Evolutionary conservation across 2,113 vertebrate genomes (phyloP).

Genomic region (Catharus fuscescens): DNA sequence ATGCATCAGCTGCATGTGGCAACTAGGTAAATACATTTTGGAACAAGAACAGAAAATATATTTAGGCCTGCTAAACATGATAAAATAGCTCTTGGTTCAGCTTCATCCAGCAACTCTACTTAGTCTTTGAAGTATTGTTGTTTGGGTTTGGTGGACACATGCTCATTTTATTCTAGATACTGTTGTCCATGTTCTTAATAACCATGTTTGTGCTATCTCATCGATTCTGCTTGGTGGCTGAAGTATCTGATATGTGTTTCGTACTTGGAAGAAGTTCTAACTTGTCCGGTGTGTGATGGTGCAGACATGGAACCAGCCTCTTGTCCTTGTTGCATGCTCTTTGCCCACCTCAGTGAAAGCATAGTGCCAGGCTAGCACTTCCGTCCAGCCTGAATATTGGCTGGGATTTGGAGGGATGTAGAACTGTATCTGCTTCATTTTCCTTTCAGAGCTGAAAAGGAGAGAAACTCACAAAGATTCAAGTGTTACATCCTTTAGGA

Average conservation of each 20-base stretch:
- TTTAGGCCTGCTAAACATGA: background rate
- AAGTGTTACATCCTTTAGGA: background rate
- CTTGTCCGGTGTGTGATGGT: background rate
- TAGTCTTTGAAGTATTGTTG: slow-evolving; percentile 34
- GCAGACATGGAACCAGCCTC: background rate
- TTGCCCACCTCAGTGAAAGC: background rate
- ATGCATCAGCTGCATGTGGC: slow-evolving; percentile 18
- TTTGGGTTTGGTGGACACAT: background rate
- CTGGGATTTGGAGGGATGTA: background rate
- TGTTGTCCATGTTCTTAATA: background rate
- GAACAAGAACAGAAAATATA: slow-evolving; percentile 34
- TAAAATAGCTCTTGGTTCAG: background rate
- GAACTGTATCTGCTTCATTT: background rate
- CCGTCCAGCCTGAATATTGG: background rate
- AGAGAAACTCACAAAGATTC: background rate
- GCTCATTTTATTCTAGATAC: background rate
- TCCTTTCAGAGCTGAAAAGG: background rate
- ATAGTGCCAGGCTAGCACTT: background rate
- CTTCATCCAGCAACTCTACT: background rate
- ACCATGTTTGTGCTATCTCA: background rate
- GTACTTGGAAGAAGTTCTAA: background rate
- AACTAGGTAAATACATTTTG: slow-evolving; percentile 11
- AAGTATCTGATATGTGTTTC: background rate
- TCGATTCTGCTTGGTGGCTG: background rate
- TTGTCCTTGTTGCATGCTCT: background rate